These are phyloP conservation scores for Marmota monax DNA, from an alignment of 2,113 vertebrate species.

Conservation along the genomic window DNA sequence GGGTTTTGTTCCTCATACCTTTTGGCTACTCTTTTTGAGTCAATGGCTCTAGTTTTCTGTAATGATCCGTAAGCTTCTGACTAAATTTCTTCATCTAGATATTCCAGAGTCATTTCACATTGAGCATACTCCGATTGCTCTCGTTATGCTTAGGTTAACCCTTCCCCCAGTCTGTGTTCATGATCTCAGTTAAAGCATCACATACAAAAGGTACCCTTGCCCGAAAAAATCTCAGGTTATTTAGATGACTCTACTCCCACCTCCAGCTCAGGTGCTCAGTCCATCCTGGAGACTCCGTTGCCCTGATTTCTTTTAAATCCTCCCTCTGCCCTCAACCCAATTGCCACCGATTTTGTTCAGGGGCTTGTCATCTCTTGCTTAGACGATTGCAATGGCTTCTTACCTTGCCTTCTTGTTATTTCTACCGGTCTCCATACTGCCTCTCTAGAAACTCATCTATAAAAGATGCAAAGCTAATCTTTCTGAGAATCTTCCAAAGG, in stretches of 20 bases:
- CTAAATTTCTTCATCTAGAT: constrained; percentile 20
- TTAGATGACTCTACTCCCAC: neutral
- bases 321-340: neutral
- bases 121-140: neutral
- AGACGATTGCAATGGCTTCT: neutral
- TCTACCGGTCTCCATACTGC: neutral
- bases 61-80: neutral
- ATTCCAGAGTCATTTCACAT: constrained; percentile 18
- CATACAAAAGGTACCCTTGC: neutral
- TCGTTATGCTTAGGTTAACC: neutral
- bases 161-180: neutral
- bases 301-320: neutral
- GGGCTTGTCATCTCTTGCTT: neutral
- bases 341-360: neutral
- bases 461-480: neutral
- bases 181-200: neutral
- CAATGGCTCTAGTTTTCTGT: neutral
- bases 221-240: neutral
- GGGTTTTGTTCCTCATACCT: neutral
- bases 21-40: neutral
- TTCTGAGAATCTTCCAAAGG: constrained; percentile 1
- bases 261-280: neutral
- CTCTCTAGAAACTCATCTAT: constrained; percentile 1
- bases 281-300: neutral
- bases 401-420: constrained; percentile 17